Percentiles rank a stretch among this genome's conserved stretches.
Evolutionary conservation across 2,888 invertebrate genomes (phyloP).

Genomic region (Orthonevra nobilis): DNA sequence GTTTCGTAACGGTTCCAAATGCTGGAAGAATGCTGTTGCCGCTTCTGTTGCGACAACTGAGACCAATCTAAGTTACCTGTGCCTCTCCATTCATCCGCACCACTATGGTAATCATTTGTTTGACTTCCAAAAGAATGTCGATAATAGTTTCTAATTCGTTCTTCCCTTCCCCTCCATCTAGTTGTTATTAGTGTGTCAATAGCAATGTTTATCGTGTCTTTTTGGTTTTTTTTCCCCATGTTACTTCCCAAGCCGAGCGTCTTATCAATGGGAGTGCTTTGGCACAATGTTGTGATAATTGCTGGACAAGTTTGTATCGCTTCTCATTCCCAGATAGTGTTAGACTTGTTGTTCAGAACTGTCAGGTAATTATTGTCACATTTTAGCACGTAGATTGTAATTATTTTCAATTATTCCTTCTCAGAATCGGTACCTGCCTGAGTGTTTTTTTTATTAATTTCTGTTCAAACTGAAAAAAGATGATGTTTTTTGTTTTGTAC

Average conservation of each 20-base stretch:
- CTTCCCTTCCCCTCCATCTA: not conserved
- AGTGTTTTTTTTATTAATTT: too few species aligned
- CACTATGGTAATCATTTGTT: conserved; percentile 49
- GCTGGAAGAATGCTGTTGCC: conserved; percentile 6
- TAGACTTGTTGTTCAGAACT: conserved; percentile 32
- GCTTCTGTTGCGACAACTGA: not conserved
- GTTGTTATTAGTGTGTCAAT: conserved; percentile 45
- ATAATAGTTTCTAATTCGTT: conserved; percentile 33
- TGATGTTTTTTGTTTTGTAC: too few species aligned
- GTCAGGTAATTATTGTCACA: conserved; percentile 41
- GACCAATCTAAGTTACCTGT: too few species aligned
- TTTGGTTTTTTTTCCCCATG: too few species aligned
- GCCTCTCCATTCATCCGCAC: conserved; percentile 5
- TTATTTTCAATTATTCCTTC: conserved; percentile 40
- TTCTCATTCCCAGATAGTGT: conserved; percentile 29
- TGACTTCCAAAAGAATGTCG: conserved; percentile 43
- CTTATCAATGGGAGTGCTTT: conserved; percentile 46
- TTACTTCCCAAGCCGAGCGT: not conserved
- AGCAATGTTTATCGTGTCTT: conserved; percentile 15
- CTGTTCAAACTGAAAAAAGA: not conserved
- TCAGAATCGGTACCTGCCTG: conserved; percentile 12
- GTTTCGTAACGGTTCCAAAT: not conserved
- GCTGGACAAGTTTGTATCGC: conserved; percentile 4
- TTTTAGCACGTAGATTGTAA: conserved; percentile 31
- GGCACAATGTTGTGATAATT: conserved; percentile 27